These are phyloP conservation scores for Gambusia yucatana DNA, from an alignment of 2,797 vertebrate genomes.

Conservation along the genomic window DNA sequence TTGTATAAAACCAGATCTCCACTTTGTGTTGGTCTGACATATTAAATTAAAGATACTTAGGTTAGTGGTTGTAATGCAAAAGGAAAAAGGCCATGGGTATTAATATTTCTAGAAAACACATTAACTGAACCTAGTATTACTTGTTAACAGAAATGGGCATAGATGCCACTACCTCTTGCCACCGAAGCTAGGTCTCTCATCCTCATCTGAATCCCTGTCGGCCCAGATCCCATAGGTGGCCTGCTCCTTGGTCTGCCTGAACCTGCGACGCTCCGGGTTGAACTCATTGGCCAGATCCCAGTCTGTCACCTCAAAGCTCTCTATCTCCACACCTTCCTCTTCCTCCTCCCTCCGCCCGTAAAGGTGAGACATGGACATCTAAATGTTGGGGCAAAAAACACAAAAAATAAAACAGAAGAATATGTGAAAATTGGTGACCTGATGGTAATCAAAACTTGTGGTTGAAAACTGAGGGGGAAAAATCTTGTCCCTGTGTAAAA, in stretches of 20 bases:
- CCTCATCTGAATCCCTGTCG: constrained; percentile 92
- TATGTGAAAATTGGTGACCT: background rate
- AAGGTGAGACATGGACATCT: constrained; percentile 95
- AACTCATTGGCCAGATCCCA: constrained; percentile 99
- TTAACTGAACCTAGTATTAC: background rate
- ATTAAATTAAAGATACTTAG: background rate
- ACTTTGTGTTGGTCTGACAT: background rate
- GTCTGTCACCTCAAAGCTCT: constrained; percentile 95
- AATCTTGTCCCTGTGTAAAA: background rate
- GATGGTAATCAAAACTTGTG: background rate
- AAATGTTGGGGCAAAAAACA: constrained; percentile 12
- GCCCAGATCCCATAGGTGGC: constrained; percentile 97
- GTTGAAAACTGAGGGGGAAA: background rate
- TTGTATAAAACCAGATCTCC: background rate
- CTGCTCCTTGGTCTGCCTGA: constrained; percentile 94
- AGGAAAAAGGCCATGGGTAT: background rate
- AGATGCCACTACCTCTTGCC: constrained; percentile 86
- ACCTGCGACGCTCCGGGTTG: constrained; percentile 92
- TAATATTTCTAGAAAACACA: background rate
- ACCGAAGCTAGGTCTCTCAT: constrained; percentile 94
- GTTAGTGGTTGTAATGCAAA: background rate
- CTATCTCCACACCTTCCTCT: constrained; percentile 92
- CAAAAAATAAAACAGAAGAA: background rate
- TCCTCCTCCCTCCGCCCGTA: constrained; percentile 90
- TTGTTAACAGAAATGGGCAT: background rate